Percentiles rank a stretch among this genome's conserved stretches.
phyloP scores from a whole-genome alignment of 2,113 vertebrate species.

The Herpailurus yagouaroundi region DNA sequence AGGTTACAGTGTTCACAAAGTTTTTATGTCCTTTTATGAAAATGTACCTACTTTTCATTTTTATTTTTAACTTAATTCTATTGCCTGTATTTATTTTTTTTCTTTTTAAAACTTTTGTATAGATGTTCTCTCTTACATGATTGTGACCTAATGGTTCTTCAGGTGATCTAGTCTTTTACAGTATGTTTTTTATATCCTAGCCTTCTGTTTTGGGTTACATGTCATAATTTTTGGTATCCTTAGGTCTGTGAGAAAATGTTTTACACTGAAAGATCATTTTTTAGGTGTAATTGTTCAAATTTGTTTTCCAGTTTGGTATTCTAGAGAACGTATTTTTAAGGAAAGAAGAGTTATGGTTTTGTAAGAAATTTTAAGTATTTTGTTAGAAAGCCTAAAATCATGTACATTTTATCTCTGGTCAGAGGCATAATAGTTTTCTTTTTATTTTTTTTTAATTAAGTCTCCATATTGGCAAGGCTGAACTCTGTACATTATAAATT shows the following conservation, averaged over 20 bases:
- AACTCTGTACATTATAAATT: slow-evolving; percentile 45
- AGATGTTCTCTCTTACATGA: not conserved
- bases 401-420: slow-evolving; percentile 7
- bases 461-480: not conserved
- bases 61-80: slow-evolving; percentile 6
- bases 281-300: not conserved
- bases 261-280: slow-evolving; percentile 7
- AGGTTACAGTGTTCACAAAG: not conserved
- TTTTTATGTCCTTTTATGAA: slow-evolving; percentile 35
- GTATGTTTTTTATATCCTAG: slow-evolving; percentile 1
- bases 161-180: not conserved
- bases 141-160: not conserved
- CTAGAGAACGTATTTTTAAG: slow-evolving; percentile 25
- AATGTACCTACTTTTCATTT: slow-evolving; percentile 38
- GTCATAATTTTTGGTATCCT: slow-evolving; percentile 32
- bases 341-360: slow-evolving; percentile 5
- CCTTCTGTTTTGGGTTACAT: not conserved
- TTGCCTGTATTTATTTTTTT: not conserved
- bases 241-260: slow-evolving; percentile 37
- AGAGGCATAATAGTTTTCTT: slow-evolving; percentile 24
- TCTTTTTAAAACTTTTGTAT: not conserved
- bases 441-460: not conserved
- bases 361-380: slow-evolving; percentile 25
- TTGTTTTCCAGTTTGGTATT: slow-evolving; percentile 45
- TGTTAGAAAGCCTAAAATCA: not conserved